These are phyloP conservation scores for Synaphobranchus kaupii DNA, from an alignment of 2,797 vertebrate genomes.

Conservation along the genomic window DNA sequence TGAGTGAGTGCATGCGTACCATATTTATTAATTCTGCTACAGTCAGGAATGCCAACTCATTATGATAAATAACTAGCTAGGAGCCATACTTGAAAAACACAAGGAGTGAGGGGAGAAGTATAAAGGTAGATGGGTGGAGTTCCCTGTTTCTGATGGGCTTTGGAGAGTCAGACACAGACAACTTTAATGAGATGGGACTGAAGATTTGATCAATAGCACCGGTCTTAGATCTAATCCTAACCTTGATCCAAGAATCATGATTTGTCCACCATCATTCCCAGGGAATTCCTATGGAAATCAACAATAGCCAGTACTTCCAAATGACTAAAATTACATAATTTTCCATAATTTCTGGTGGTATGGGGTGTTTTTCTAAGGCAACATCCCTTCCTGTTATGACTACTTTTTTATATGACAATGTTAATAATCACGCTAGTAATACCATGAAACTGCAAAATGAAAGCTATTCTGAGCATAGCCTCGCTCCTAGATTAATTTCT, in stretches of 20 bases:
- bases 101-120: background rate
- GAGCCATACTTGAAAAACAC: background rate
- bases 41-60: background rate
- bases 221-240: constrained; percentile 9
- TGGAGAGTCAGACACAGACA: background rate
- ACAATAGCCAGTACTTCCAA: background rate
- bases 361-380: background rate
- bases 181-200: background rate
- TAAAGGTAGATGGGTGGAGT: background rate
- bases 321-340: background rate
- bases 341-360: background rate
- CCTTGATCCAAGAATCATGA: constrained; percentile 6
- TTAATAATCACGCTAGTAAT: background rate
- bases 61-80: background rate
- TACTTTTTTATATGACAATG: background rate
- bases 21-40: background rate
- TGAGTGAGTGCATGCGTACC: background rate
- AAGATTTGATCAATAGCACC: background rate
- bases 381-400: background rate
- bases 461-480: background rate
- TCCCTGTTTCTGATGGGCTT: background rate
- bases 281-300: background rate
- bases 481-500: background rate
- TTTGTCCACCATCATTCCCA: background rate
- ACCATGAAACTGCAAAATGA: background rate